A percentile compares a stretch with the other conserved stretches of the same genome.
Conservation (phyloP, 2,888 invertebrate species). For the Conus canariensis region DNA sequence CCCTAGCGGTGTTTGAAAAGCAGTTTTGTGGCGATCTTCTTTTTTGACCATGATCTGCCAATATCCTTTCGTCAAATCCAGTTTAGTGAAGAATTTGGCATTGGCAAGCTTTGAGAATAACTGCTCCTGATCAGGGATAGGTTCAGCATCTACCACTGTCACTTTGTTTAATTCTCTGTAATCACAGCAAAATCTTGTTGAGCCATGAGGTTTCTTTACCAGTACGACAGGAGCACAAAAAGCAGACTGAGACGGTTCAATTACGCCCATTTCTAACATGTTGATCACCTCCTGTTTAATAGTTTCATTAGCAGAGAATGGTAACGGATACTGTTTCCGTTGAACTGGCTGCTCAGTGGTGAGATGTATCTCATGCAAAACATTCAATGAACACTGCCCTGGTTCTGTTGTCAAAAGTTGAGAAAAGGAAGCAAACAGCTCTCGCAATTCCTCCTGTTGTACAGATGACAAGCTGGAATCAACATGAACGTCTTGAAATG, state of each 20-base stretch:
- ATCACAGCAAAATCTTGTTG: constrained; percentile 15
- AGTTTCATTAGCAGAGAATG: neutral
- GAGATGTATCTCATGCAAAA: neutral
- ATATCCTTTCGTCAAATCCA: constrained; percentile 41
- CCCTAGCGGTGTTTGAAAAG: constrained; percentile 33
- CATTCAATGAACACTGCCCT: neutral
- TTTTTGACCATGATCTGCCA: constrained; percentile 39
- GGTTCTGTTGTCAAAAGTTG: neutral
- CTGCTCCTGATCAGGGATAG: constrained; percentile 55
- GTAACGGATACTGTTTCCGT: constrained; percentile 2
- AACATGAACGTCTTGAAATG: constrained; percentile 8
- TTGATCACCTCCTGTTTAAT: constrained; percentile 34
- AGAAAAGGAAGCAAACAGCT: neutral
- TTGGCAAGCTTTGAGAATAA: constrained; percentile 52
- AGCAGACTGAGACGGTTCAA: constrained; percentile 37
- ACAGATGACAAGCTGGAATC: neutral
- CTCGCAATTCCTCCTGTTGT: neutral
- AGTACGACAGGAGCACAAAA: constrained; percentile 43
- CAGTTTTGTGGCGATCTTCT: constrained; percentile 11
- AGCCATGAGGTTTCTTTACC: constrained; percentile 20
- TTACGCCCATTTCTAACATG: constrained; percentile 49
- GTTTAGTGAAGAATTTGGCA: constrained; percentile 49
- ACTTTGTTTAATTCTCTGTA: constrained; percentile 49
- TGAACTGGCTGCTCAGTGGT: neutral
- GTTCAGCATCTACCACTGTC: constrained; percentile 58